These are phyloP conservation scores for Rhyacophila brunnea DNA, from an alignment of 1,140 invertebrate species.

Conservation along the genomic window DNA sequence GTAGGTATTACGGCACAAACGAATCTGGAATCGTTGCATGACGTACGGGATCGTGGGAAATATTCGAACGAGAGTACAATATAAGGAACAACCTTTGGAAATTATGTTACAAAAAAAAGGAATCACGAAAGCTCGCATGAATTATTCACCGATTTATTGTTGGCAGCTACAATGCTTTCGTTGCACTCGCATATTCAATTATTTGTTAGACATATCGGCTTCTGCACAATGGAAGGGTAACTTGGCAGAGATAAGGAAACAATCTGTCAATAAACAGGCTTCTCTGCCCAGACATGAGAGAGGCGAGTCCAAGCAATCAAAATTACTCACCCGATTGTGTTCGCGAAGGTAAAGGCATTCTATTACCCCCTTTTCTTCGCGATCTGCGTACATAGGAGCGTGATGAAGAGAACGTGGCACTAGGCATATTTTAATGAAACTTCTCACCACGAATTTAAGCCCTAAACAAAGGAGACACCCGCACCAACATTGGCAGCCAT, in stretches of 20 bases:
- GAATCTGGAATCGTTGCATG: constrained; percentile 5
- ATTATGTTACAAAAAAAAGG: constrained; percentile 12
- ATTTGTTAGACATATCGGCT: too few relatives aligned
- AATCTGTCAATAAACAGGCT: constrained; percentile 28
- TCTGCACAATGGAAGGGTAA: too few relatives aligned
- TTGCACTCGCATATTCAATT: too few relatives aligned
- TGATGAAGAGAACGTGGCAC: constrained; percentile 84
- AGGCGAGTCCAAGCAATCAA: constrained; percentile 20
- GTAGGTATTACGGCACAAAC: not conserved
- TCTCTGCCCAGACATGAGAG: constrained; percentile 17
- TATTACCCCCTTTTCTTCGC: constrained; percentile 80
- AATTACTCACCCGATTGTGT: constrained; percentile 30
- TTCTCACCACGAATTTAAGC: constrained; percentile 53
- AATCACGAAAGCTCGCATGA: constrained; percentile 14
- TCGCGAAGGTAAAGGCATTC: constrained; percentile 46
- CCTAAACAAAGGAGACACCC: constrained; percentile 66
- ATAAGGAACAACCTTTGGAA: constrained; percentile 24
- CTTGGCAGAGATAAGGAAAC: constrained; percentile 2
- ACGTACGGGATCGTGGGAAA: constrained; percentile 21
- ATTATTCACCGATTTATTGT: constrained; percentile 17
- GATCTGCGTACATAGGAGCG: constrained; percentile 83
- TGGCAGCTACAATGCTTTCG: not conserved
- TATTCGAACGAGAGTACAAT: constrained; percentile 21
- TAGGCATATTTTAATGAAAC: constrained; percentile 74
- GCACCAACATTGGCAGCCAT: constrained; percentile 64